These are phyloP conservation scores for Plusia festucae DNA, from an alignment of 2,888 invertebrate genomes.

Conservation along the genomic window DNA sequence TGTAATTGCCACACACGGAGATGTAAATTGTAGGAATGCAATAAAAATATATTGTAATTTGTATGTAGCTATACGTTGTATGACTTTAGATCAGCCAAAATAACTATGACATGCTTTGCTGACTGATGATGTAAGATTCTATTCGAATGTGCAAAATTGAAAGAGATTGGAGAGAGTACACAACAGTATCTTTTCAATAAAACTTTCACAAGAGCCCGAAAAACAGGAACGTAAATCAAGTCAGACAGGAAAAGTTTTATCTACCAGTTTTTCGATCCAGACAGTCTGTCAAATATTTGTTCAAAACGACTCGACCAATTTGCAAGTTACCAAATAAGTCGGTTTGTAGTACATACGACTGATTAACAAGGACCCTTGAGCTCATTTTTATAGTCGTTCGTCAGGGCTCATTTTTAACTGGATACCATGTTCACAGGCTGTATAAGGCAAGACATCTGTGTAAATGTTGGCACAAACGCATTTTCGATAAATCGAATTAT, in stretches of 20 bases:
- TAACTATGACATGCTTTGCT: constrained; percentile 30
- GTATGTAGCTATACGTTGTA: constrained; percentile 2
- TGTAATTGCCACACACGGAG: constrained; percentile 47
- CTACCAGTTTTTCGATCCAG: constrained; percentile 36
- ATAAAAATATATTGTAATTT: constrained; percentile 21
- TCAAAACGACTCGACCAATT: constrained; percentile 48
- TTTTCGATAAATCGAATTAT: constrained; percentile 62
- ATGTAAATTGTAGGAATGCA: constrained; percentile 34
- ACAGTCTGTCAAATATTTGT: constrained; percentile 46
- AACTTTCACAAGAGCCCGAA: constrained; percentile 22
- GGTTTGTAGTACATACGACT: constrained; percentile 27
- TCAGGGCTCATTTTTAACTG: constrained; percentile 40
- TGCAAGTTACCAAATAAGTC: constrained; percentile 55
- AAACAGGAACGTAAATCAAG: constrained; percentile 29
- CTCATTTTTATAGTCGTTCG: constrained; percentile 15
- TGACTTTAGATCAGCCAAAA: constrained; percentile 16
- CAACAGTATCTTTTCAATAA: constrained; percentile 13
- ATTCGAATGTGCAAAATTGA: neutral
- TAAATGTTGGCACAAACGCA: constrained; percentile 61
- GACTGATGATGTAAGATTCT: neutral
- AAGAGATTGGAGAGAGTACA: neutral
- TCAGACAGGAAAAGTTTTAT: constrained; percentile 29
- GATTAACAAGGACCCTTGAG: constrained; percentile 43
- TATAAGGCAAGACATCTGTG: constrained; percentile 57
- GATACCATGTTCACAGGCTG: constrained; percentile 36